These are phyloP conservation scores for Alexandromys fortis DNA, from an alignment of 2,113 vertebrate species.

Conservation along the genomic window DNA sequence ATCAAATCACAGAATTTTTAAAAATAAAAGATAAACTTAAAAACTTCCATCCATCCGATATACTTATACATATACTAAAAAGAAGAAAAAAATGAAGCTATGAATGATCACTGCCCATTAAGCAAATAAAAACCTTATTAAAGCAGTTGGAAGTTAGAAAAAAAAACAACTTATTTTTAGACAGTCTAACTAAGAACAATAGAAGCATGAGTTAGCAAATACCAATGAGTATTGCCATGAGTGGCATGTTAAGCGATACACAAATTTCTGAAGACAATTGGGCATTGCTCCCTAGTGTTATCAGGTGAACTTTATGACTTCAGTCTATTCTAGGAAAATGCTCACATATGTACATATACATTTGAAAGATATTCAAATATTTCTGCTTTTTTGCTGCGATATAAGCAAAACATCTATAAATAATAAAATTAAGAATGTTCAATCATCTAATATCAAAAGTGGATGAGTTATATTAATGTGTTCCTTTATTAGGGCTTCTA, in stretches of 20 bases:
- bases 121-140: not conserved
- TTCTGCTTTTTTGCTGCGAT: not conserved
- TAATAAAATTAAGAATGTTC: not conserved
- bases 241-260: not conserved
- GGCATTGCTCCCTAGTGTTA: not conserved
- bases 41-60: not conserved
- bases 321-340: not conserved
- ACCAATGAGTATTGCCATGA: not conserved
- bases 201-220: not conserved
- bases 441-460: slow-evolving; percentile 15
- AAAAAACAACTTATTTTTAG: not conserved
- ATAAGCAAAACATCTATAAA: not conserved
- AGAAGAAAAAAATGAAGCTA: not conserved
- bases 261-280: slow-evolving; percentile 13
- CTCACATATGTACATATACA: not conserved
- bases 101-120: not conserved
- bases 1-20: not conserved
- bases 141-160: not conserved
- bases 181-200: not conserved
- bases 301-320: not conserved
- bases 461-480: not conserved
- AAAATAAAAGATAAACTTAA: not conserved
- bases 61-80: not conserved
- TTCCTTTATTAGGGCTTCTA: not conserved
- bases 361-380: not conserved